Evolutionary conservation across 1,140 invertebrate genomes (phyloP), one percentile per base, ranked within the genome.

Genomic region (Frieseomelitta varia): DNA sequence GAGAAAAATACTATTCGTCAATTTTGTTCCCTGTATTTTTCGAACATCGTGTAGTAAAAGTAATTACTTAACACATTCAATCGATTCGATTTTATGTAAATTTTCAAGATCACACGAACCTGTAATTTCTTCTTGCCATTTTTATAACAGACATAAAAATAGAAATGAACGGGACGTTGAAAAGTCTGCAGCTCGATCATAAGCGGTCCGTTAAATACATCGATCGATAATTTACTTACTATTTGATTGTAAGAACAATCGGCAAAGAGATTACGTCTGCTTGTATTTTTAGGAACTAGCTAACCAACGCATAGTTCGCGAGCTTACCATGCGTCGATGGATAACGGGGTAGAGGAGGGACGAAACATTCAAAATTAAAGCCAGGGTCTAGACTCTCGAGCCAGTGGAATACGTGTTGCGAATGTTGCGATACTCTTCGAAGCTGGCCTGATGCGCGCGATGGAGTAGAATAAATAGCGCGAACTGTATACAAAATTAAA

Each of bases 401-500:
- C 30, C 14, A 11, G 39, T 61, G 74, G 56, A 47, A 39, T 61
- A 76, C 19, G 56, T 39, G 74, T 76, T 61, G 34, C 30, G 34
- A 76, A 34, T 39, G 74, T 76, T 61, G 34, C 55, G 34, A 76
- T 61, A 53, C 63, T 51, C 51, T 69, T 69, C 53, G 30, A 61
- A 0, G 74, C 34, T 11, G n/a, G 56, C 3, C 53, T 47, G 53
- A 58, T 71, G 63, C 67, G 55, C 30, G 78, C 67, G 65, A 71
- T 78, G 67, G 53, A 71, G 53, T 24, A 56, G 67, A 69, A 69
- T 80, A 80, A 69, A 71, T 58, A 80, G 67, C 34, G 67, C 34
- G 53, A 61, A 74, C 79, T 81, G 79, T 81, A 68, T 81, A 74
- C 71, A 81, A 81, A 81, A 81, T 74, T 81, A 81, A 73, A 81